Percentiles rank a stretch among this genome's conserved stretches.
Evolutionary conservation across 1,140 invertebrate species (phyloP).

Genomic region (Drosophila pectinifera): DNA sequence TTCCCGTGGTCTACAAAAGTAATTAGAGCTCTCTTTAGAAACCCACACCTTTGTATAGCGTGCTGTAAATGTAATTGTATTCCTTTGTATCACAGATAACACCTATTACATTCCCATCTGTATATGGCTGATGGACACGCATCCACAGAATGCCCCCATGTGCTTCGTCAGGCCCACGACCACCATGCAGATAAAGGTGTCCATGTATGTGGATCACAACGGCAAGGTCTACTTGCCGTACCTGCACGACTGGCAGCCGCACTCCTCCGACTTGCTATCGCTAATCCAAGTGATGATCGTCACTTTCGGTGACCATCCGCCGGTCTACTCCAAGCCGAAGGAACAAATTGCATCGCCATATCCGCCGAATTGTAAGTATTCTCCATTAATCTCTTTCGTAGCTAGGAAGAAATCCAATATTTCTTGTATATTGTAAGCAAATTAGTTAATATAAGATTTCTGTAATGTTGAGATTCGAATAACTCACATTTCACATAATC

Average conservation of each 20-base stretch:
- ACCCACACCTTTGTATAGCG: background rate
- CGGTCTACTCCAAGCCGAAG: slow-evolving; percentile 93
- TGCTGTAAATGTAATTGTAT: background rate
- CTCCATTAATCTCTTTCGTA: background rate
- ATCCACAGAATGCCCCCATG: slow-evolving; percentile 98
- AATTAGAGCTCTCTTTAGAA: slow-evolving; percentile 38
- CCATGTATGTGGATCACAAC: slow-evolving; percentile 96
- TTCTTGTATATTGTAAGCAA: too few relatives aligned
- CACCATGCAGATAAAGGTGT: slow-evolving; percentile 98
- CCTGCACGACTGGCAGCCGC: slow-evolving; percentile 97
- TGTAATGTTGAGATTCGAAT: background rate
- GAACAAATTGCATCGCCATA: slow-evolving; percentile 73
- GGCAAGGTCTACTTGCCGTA: slow-evolving; percentile 99
- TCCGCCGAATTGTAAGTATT: slow-evolving; percentile 60
- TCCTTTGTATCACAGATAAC: slow-evolving; percentile 86
- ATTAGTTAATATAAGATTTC: too few relatives aligned
- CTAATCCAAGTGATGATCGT: slow-evolving; percentile 96
- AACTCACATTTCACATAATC: background rate
- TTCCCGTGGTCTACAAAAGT: slow-evolving; percentile 96
- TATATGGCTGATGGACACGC: slow-evolving; percentile 98
- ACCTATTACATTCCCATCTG: slow-evolving; percentile 98
- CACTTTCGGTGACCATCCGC: slow-evolving; percentile 97
- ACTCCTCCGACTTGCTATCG: slow-evolving; percentile 92
- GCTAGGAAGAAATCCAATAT: background rate
- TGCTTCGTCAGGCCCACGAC: slow-evolving; percentile 98